Conservation (phyloP, 1,140 invertebrate genomes). For the Hestina assimilis region DNA sequence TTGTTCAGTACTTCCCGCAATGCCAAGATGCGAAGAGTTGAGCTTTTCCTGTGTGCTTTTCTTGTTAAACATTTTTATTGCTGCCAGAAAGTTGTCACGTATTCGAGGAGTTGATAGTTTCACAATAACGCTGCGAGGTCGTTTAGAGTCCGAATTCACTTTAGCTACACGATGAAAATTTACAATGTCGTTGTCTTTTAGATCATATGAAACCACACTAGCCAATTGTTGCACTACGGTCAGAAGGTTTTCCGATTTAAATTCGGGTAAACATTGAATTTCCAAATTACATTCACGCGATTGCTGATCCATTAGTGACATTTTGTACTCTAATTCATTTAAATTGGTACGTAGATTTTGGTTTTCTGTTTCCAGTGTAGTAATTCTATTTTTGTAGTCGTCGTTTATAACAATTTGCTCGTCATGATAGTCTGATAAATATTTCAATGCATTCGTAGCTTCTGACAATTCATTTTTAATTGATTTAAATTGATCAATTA, state of each 20-base stretch:
- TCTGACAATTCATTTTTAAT: slow-evolving; percentile 1
- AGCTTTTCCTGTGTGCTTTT: slow-evolving; percentile 19
- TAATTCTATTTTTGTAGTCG: neutral
- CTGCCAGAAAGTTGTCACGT: too few relatives aligned
- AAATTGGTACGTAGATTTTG: neutral
- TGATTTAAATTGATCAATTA: neutral
- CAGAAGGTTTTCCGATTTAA: slow-evolving; percentile 10
- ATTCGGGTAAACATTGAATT: slow-evolving; percentile 11
- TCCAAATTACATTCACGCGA: slow-evolving; percentile 5
- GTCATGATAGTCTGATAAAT: neutral
- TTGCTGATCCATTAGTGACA: slow-evolving; percentile 1
- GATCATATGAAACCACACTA: neutral
- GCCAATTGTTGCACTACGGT: slow-evolving; percentile 1
- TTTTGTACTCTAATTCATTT: neutral
- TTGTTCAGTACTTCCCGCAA: slow-evolving; percentile 4
- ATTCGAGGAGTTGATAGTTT: slow-evolving; percentile 15
- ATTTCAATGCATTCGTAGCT: slow-evolving; percentile 3
- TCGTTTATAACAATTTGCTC: neutral
- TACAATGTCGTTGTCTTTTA: slow-evolving; percentile 6
- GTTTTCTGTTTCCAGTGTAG: slow-evolving; percentile 1
- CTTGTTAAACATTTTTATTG: slow-evolving; percentile 28
- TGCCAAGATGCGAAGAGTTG: slow-evolving; percentile 16
- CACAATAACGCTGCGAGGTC: slow-evolving; percentile 17
- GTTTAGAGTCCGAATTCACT: slow-evolving; percentile 12
- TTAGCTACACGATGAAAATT: slow-evolving; percentile 21